Evolutionary conservation across 2,888 invertebrate genomes (phyloP), one percentile per base, ranked within the genome.

Genomic region (Acrobeloides nanus): DNA sequence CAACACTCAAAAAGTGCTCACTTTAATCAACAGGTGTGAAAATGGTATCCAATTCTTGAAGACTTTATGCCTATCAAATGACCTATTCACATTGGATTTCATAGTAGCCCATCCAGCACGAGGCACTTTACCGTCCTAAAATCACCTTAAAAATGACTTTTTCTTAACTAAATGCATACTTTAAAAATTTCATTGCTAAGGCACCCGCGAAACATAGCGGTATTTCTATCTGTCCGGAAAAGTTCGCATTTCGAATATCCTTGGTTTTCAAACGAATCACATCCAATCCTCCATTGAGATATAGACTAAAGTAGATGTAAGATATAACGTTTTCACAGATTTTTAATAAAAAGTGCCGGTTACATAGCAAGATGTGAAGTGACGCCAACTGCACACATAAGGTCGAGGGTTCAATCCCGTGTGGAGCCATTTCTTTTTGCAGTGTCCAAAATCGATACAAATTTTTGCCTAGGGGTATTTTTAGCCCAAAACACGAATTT

Each of bases 61-160:
- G 29, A 55, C 58, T 45, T 62, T 64, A 38, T 64, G 64, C 15
- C 69, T 50, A 33, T 63, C 60, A 45, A 70, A 66, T 1, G 70
- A 39, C 27, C 46, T 52, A 10, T 50, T 37, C 44, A 68, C 68
- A 38, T 61, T 58, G 24, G 63, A 46, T 38, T 70, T 71, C 45
- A 70, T 62, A 5, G 67, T 61, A 7, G 66, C 66, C 71, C 71
- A 70, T 24, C 70, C 69, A 2, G 70, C 70, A 21, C 70, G 39
- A 48, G 64, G 62, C 3, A 65, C 55, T 40, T 61, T 57, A 27
- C 70, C 70, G 46, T 69, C 70, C 53, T 65, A 54, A 10, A 65
- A 29, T 37, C 8, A 18, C 12, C 31, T 25, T 18, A 15, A 4
- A 3, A n/a, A 3, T 15, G 12, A 33, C n/a, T 24, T 31, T 6